These are phyloP conservation scores for Aythya baeri DNA, from an alignment of 2,113 vertebrate species.

Conservation along the genomic window DNA sequence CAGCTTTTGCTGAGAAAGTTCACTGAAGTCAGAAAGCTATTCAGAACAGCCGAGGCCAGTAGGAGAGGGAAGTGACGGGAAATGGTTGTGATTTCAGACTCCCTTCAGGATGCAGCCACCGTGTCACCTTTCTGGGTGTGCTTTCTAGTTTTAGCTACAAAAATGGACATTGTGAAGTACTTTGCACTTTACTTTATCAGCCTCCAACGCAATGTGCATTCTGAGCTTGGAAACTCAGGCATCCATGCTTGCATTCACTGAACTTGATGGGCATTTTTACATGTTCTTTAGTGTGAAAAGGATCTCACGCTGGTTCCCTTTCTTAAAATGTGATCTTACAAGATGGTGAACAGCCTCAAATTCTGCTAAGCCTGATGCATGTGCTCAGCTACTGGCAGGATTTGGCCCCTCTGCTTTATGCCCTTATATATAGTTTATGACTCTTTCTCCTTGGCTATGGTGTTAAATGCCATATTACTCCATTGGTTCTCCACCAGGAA, in stretches of 20 bases:
- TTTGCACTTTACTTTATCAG: not conserved
- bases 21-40: not conserved
- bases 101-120: not conserved
- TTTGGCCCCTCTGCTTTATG: not conserved
- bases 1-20: not conserved
- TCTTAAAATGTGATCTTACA: not conserved
- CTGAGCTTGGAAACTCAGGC: not conserved
- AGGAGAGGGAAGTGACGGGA: not conserved
- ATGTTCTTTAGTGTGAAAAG: not conserved
- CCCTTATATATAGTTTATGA: not conserved
- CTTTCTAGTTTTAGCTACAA: not conserved
- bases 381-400: not conserved
- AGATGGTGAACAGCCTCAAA: not conserved
- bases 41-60: not conserved
- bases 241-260: not conserved
- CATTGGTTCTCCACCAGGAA: not conserved
- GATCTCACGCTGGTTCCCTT: not conserved
- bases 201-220: fast-evolving
- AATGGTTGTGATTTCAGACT: not conserved
- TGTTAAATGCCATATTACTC: not conserved
- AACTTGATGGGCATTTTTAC: not conserved
- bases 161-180: not conserved
- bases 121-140: not conserved
- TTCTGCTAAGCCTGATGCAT: not conserved
- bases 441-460: not conserved